A percentile compares a stretch with the other conserved stretches of the same genome.
phyloP scores from a whole-genome alignment of 1,140 invertebrate species.

The Cotesia vestalis region DNA sequence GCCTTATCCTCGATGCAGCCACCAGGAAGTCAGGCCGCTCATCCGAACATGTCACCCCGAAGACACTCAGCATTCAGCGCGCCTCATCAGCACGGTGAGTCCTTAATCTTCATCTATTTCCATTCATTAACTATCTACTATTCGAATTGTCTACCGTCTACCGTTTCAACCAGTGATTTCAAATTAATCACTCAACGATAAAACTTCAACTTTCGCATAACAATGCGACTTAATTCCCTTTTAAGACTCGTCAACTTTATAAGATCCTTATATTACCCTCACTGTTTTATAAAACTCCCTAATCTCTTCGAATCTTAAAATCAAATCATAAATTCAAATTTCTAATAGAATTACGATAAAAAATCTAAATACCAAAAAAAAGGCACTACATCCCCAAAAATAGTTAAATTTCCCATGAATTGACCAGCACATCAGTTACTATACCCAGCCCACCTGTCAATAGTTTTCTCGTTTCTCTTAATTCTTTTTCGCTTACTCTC shows the following conservation, averaged over 20 bases:
- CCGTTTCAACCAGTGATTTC: neutral
- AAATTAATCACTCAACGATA: no score
- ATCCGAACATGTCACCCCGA: conserved; percentile 64
- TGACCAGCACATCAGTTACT: neutral
- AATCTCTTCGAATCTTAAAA: no score
- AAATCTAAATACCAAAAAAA: neutral
- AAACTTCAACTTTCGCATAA: no score
- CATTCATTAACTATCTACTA: conserved; percentile 6
- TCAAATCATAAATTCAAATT: no score
- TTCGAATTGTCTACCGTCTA: no score
- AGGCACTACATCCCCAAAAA: neutral
- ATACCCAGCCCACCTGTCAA: conserved; percentile 33
- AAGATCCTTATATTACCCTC: no score
- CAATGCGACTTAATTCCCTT: no score
- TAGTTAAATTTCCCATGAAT: conserved; percentile 34
- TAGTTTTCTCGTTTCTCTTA: neutral
- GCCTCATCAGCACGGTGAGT: conserved; percentile 65
- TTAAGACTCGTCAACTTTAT: no score
- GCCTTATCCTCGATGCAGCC: conserved; percentile 89
- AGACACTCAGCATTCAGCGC: conserved; percentile 64
- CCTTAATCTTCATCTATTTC: conserved; percentile 33
- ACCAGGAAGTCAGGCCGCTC: conserved; percentile 70
- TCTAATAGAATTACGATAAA: no score
- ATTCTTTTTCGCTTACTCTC: no score
- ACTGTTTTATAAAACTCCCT: no score